phyloP scores from a whole-genome alignment of 2,797 vertebrate species.

The Orientallactaga sibirica region DNA sequence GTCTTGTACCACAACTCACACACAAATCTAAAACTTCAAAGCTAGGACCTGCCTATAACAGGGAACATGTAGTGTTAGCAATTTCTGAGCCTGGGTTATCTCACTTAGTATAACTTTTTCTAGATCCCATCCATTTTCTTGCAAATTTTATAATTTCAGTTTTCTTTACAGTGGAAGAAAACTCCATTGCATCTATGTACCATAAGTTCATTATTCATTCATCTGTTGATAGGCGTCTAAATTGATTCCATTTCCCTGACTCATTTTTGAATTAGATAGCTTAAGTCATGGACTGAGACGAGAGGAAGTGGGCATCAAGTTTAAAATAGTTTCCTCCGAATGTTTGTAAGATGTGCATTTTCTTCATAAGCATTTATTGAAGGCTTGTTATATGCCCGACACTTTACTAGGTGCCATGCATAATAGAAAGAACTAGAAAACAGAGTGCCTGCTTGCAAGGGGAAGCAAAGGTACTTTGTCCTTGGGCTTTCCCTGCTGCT shows the following conservation, averaged over 20 bases:
- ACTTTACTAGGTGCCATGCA: neutral
- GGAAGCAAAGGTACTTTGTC: conserved; percentile 34
- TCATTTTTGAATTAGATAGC: conserved; percentile 13
- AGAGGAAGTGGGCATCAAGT: neutral
- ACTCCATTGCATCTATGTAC: too few relatives aligned
- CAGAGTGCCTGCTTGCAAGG: neutral
- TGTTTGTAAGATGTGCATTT: neutral
- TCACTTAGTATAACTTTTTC: too few relatives aligned
- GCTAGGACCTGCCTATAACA: too few relatives aligned
- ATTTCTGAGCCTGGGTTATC: too few relatives aligned
- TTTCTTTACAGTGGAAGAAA: too few relatives aligned
- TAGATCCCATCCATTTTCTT: too few relatives aligned
- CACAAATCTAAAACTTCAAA: too few relatives aligned
- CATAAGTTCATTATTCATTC: too few relatives aligned
- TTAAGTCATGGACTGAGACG: neutral
- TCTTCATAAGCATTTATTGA: neutral
- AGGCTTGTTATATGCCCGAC: neutral
- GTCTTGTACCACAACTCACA: too few relatives aligned
- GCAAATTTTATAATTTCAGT: too few relatives aligned
- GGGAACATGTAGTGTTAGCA: too few relatives aligned
- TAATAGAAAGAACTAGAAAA: conserved; percentile 37
- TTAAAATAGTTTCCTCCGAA: neutral
- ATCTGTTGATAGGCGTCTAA: too few relatives aligned
- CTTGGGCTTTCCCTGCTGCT: conserved; percentile 44
- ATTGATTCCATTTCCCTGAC: neutral